These are phyloP conservation scores for Andrena bicolor DNA, from an alignment of 2,888 invertebrate genomes.

Conservation along the genomic window DNA sequence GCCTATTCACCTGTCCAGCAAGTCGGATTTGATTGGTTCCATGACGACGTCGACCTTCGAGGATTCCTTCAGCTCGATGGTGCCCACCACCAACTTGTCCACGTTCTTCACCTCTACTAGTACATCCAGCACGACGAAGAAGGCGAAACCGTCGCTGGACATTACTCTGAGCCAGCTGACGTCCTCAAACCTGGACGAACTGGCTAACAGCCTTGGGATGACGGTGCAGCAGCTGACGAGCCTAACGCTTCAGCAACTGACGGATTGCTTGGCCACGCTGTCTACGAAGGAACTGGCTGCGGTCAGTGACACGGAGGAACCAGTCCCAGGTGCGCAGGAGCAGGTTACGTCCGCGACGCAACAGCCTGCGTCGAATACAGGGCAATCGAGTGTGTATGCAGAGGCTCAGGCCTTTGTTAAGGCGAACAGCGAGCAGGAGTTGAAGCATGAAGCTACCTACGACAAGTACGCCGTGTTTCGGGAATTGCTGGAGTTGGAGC, in stretches of 20 bases:
- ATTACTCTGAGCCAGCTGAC: conserved; percentile 94
- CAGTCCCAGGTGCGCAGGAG: conserved; percentile 38
- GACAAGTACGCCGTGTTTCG: conserved; percentile 96
- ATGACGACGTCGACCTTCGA: conserved; percentile 78
- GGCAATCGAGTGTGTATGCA: conserved; percentile 46
- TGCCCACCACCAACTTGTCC: conserved; percentile 78
- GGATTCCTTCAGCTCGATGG: conserved; percentile 80
- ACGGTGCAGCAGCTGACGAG: conserved; percentile 92
- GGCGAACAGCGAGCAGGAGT: conserved; percentile 88
- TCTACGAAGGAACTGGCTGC: conserved; percentile 78
- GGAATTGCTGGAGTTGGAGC: conserved; percentile 92
- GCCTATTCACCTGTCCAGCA: conserved; percentile 73
- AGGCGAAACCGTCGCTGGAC: conserved; percentile 86
- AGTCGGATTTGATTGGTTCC: conserved; percentile 65
- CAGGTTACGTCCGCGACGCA: too few relatives aligned
- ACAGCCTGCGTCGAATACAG: conserved; percentile 67
- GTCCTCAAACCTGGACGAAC: conserved; percentile 92
- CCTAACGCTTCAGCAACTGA: conserved; percentile 95
- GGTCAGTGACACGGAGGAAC: conserved; percentile 37
- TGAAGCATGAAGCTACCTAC: conserved; percentile 86
- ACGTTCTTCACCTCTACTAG: conserved; percentile 77
- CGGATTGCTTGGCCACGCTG: conserved; percentile 89
- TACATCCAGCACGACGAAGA: conserved; percentile 70
- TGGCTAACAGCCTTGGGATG: conserved; percentile 91
- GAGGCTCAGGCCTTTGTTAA: conserved; percentile 87